phyloP scores from a whole-genome alignment of 2,113 vertebrate species.

The Etia nguti region DNA sequence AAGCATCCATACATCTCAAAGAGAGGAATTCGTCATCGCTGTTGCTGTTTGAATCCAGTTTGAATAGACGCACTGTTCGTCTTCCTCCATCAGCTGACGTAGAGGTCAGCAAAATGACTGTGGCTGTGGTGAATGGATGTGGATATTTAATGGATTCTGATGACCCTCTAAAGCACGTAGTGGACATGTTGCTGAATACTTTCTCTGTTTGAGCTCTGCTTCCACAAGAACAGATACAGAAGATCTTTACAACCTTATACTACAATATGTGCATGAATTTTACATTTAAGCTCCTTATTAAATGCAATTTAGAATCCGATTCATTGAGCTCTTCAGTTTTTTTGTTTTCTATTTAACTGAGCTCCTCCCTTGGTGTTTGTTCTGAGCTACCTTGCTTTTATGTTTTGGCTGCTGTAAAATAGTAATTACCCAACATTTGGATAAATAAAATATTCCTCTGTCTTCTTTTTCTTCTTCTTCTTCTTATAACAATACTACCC shows the following conservation, averaged over 20 bases:
- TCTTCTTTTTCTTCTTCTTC: accelerated
- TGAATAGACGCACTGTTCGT: background rate
- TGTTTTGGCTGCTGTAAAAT: background rate
- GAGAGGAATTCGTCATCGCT: background rate
- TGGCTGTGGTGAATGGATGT: background rate
- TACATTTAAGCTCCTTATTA: background rate
- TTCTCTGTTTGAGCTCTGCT: background rate
- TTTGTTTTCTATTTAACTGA: background rate
- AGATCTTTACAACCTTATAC: background rate
- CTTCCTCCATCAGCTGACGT: background rate
- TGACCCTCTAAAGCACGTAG: background rate
- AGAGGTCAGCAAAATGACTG: background rate
- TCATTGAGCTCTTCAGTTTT: background rate
- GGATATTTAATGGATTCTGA: background rate
- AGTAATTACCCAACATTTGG: background rate
- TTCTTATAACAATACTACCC: background rate
- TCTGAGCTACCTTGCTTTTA: background rate
- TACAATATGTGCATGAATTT: background rate
- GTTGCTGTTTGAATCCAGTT: background rate
- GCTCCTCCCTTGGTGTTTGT: background rate
- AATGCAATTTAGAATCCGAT: background rate
- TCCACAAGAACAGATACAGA: background rate
- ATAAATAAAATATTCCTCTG: background rate
- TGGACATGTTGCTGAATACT: background rate
- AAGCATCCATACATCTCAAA: background rate